These are phyloP conservation scores for Peromyscus attwateri DNA, from an alignment of 2,797 vertebrate genomes.

Conservation along the genomic window DNA sequence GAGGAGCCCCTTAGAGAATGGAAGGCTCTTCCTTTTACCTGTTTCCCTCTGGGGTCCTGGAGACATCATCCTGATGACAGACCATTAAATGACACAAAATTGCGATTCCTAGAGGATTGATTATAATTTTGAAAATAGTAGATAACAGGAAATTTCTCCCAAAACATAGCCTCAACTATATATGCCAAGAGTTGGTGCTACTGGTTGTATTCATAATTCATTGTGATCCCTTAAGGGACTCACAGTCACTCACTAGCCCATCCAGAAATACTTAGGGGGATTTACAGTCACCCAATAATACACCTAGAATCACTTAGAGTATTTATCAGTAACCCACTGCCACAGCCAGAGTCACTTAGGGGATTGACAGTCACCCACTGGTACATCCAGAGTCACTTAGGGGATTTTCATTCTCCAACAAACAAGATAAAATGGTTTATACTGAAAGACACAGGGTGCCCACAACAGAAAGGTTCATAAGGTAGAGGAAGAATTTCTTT, in stretches of 20 bases:
- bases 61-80: neutral
- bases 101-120: neutral
- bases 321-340: neutral
- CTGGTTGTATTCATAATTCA: neutral
- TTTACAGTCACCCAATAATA: neutral
- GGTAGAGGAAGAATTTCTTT: conserved; percentile 1
- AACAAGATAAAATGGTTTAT: neutral
- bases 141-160: neutral
- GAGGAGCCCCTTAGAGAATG: neutral
- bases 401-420: neutral
- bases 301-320: neutral
- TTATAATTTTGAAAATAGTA: neutral
- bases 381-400: neutral
- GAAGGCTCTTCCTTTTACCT: neutral
- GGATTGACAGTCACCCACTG: neutral
- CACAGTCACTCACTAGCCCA: neutral
- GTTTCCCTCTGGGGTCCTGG: neutral
- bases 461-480: neutral
- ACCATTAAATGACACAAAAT: neutral
- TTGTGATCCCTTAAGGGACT: neutral
- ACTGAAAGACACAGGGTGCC: neutral
- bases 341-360: neutral
- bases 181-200: neutral
- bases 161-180: neutral
- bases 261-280: neutral